Evolutionary conservation across 2,888 invertebrate genomes (phyloP).

Genomic region (Aethes cnicana): DNA sequence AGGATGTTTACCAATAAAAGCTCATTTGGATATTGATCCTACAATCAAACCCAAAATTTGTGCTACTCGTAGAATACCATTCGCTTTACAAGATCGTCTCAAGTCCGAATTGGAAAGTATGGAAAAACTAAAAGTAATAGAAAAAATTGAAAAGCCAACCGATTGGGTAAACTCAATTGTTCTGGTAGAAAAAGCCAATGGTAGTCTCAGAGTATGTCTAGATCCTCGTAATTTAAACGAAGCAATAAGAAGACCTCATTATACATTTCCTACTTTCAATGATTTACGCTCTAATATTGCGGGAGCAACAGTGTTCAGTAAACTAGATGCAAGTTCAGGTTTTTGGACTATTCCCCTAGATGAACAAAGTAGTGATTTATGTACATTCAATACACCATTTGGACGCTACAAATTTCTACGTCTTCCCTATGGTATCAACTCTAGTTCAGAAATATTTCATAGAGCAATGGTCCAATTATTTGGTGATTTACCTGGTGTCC

Average conservation of each 20-base stretch:
- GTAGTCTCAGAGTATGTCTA: background rate
- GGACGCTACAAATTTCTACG: background rate
- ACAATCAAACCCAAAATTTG: conserved; percentile 12
- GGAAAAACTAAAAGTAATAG: no score
- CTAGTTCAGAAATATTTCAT: conserved; percentile 1
- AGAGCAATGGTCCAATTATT: conserved; percentile 25
- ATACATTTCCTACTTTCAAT: background rate
- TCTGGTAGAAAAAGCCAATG: conserved; percentile 33
- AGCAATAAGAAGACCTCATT: background rate
- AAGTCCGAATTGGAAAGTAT: no score
- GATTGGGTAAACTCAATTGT: no score
- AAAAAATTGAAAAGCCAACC: no score
- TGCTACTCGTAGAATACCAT: conserved; percentile 32
- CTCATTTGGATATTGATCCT: conserved; percentile 14
- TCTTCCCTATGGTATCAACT: background rate
- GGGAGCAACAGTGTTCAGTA: no score
- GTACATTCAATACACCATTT: conserved; percentile 4
- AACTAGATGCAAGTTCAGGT: background rate
- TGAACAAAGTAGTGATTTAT: background rate
- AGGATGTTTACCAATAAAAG: conserved; percentile 16
- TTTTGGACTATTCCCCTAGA: background rate
- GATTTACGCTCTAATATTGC: background rate
- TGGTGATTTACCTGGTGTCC: conserved; percentile 23
- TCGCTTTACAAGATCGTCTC: conserved; percentile 31
- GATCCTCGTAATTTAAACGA: background rate